Conservation (phyloP, 2,113 vertebrate species). For the Podarcis raffonei region DNA sequence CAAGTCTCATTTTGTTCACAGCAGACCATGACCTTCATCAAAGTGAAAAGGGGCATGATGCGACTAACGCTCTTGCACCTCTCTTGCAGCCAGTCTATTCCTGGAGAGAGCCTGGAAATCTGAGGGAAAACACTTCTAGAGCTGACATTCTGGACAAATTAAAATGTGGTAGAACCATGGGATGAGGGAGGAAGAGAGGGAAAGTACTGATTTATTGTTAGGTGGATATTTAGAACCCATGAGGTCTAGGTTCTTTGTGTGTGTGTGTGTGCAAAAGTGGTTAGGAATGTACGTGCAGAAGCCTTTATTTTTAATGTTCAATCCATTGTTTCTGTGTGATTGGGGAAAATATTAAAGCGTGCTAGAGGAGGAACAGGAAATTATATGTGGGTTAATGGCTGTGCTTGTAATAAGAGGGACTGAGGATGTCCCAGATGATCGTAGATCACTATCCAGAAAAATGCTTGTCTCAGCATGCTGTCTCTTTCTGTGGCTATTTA, state of each 20-base stretch:
- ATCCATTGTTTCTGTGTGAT: background rate
- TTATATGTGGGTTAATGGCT: too few relatives aligned
- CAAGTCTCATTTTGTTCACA: conserved; percentile 8
- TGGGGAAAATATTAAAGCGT: too few relatives aligned
- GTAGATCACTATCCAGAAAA: too few relatives aligned
- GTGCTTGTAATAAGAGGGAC: too few relatives aligned
- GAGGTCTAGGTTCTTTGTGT: rapidly evolving
- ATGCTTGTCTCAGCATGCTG: too few relatives aligned
- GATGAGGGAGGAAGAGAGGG: conserved; percentile 14
- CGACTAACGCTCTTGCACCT: background rate
- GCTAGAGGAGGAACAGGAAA: too few relatives aligned
- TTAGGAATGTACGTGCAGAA: background rate
- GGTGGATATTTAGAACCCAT: background rate
- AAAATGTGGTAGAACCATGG: conserved; percentile 15
- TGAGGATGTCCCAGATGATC: too few relatives aligned
- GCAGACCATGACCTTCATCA: background rate
- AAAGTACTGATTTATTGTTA: background rate
- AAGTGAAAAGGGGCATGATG: background rate
- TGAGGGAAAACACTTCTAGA: background rate
- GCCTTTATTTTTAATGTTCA: background rate
- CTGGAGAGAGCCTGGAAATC: background rate
- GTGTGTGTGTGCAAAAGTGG: too few relatives aligned
- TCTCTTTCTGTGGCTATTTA: too few relatives aligned
- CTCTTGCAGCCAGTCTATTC: background rate
- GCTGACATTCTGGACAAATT: background rate